phyloP scores from a whole-genome alignment of 1,140 invertebrate genomes.

The Zaprionus tsacasi region DNA sequence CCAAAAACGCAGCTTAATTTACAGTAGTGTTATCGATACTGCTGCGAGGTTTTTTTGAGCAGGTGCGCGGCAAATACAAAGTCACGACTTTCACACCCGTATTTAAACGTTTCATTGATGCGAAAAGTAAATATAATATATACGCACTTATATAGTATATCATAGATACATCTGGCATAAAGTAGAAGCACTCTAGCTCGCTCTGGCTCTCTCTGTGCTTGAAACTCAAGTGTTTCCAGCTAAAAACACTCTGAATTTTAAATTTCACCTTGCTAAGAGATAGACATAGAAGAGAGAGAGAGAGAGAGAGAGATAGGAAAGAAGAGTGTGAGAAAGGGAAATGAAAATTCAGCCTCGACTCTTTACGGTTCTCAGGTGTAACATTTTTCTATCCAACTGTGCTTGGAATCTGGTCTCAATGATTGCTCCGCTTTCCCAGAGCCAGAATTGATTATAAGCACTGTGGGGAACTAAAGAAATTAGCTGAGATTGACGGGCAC shows the following conservation, averaged over 20 bases:
- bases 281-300: neutral
- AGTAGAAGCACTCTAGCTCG: neutral
- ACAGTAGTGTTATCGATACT: too few relatives aligned
- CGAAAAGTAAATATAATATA: neutral
- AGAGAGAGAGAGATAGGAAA: neutral
- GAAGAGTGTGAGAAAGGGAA: neutral
- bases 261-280: neutral
- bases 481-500: neutral
- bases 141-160: neutral
- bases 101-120: slow-evolving; percentile 1
- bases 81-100: too few relatives aligned
- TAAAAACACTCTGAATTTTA: neutral
- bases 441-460: neutral
- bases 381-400: slow-evolving; percentile 21
- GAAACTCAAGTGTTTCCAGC: slow-evolving; percentile 1
- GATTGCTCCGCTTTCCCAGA: neutral
- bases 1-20: too few relatives aligned
- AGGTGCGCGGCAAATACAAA: too few relatives aligned
- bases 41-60: too few relatives aligned
- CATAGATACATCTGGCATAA: neutral
- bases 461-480: slow-evolving; percentile 5
- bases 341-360: neutral
- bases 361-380: slow-evolving; percentile 9
- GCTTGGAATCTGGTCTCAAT: slow-evolving; percentile 14
- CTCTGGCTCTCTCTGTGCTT: neutral